A percentile compares a stretch with the other conserved stretches of the same genome.
Evolutionary conservation across 2,797 vertebrate genomes (phyloP).

Genomic region (Discoglossus pictus): DNA sequence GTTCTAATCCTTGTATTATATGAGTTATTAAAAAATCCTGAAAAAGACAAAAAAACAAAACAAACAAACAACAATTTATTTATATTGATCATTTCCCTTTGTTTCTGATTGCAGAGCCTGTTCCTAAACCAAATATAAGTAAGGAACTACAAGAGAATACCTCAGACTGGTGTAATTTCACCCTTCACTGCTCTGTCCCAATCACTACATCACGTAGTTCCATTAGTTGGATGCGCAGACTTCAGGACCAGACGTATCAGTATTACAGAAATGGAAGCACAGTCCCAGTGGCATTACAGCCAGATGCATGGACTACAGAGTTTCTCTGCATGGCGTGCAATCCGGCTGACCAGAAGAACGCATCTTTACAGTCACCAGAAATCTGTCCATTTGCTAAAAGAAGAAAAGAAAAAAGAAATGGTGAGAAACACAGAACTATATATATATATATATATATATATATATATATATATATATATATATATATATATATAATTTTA

Average conservation of each 20-base stretch:
- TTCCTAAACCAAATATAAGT: background rate
- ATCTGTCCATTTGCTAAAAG: background rate
- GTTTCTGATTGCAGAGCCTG: background rate
- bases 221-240: background rate
- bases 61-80: too few relatives aligned
- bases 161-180: constrained; percentile 1
- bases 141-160: background rate
- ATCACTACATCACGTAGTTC: background rate
- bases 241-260: background rate
- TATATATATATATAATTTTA: too few relatives aligned
- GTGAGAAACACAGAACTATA: too few relatives aligned
- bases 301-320: background rate
- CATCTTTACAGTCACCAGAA: background rate
- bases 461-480: too few relatives aligned
- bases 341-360: background rate
- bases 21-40: background rate
- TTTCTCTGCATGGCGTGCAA: background rate
- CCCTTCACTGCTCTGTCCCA: background rate
- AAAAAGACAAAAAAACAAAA: too few relatives aligned
- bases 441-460: too few relatives aligned
- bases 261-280: background rate
- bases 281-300: background rate
- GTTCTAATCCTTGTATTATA: background rate
- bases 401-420: too few relatives aligned
- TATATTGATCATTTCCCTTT: background rate